Conservation (phyloP, 37 sponge, comb jelly and placozoan genomes). For the Chondrilla cf. caribensis region DNA sequence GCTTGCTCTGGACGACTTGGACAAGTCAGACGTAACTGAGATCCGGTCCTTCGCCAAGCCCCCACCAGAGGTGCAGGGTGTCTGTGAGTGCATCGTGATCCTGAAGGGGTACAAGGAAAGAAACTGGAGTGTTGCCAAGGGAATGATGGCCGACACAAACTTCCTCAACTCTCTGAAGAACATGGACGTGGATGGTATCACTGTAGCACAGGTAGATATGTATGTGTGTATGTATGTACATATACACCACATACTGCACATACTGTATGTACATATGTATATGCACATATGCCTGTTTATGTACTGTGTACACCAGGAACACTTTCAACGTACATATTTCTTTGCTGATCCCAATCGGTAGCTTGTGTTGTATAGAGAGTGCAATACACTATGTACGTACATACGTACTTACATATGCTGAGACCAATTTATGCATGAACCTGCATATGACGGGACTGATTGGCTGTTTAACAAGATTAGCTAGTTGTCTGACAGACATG, state of each 20-base stretch:
- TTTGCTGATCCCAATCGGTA: too few relatives aligned
- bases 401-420: too few relatives aligned
- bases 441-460: too few relatives aligned
- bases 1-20: conserved; percentile 88
- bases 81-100: conserved; percentile 93
- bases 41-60: conserved; percentile 99
- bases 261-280: background rate
- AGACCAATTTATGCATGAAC: too few relatives aligned
- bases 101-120: conserved; percentile 87
- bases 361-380: too few relatives aligned
- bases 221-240: background rate
- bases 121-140: conserved; percentile 95
- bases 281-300: background rate
- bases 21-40: conserved; percentile 94
- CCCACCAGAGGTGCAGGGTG: conserved; percentile 90
- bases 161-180: conserved; percentile 85
- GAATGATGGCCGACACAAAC: conserved; percentile 97
- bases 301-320: too few relatives aligned
- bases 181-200: conserved; percentile 93
- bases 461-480: too few relatives aligned
- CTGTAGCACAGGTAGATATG: conserved; percentile 60
- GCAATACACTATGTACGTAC: too few relatives aligned
- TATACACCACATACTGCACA: background rate
- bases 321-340: too few relatives aligned
- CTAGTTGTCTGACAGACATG: too few relatives aligned